Percentiles rank a stretch among this genome's conserved stretches.
phyloP scores from a whole-genome alignment of 1,140 invertebrate species.

The Pectinophora gossypiella region DNA sequence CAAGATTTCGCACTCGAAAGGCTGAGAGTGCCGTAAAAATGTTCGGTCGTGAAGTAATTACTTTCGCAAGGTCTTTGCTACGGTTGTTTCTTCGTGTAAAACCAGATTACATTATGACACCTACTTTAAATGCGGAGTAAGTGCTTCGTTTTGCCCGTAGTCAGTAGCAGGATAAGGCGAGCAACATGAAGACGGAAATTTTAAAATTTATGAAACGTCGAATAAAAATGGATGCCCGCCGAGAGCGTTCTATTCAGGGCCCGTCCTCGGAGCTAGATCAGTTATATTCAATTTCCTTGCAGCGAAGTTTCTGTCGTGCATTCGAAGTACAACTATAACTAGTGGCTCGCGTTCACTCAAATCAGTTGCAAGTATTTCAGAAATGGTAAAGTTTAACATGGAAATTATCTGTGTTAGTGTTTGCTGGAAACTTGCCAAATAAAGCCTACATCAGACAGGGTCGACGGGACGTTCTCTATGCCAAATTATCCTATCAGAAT shows the following conservation, averaged over 20 bases:
- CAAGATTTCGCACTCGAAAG: no score
- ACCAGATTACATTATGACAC: not conserved
- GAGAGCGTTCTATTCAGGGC: not conserved
- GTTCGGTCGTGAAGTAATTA: not conserved
- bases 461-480: conserved; percentile 15
- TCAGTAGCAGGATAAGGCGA: no score
- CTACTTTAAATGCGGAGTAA: no score
- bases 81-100: not conserved
- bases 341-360: not conserved
- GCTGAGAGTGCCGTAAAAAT: no score
- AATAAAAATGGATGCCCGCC: not conserved
- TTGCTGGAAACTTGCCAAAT: conserved; percentile 36
- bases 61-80: not conserved
- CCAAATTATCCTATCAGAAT: conserved; percentile 29
- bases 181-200: no score
- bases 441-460: conserved; percentile 17
- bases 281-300: conserved; percentile 3
- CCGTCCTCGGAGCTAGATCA: not conserved
- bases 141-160: no score
- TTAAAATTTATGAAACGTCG: not conserved
- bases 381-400: not conserved
- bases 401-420: conserved; percentile 32
- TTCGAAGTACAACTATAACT: not conserved
- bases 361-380: not conserved
- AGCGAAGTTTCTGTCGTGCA: not conserved